phyloP scores from a whole-genome alignment of 2,888 invertebrate genomes.

The Drepana falcataria region DNA sequence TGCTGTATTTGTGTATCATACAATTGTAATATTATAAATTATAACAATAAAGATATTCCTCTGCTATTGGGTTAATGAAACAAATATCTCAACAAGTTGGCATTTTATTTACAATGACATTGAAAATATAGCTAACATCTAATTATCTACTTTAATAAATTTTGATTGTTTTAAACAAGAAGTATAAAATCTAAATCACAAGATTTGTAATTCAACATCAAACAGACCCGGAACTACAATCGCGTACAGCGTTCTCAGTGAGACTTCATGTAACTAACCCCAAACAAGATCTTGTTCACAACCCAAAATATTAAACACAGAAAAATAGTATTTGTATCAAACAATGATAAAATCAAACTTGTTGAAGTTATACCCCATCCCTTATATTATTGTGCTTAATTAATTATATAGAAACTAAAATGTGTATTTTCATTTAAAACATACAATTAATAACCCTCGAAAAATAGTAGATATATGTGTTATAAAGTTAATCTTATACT shows the following conservation, averaged over 20 bases:
- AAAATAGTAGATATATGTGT: conserved; percentile 71
- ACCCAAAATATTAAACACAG: conserved; percentile 32
- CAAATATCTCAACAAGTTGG: conserved; percentile 74
- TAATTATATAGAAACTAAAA: conserved; percentile 52
- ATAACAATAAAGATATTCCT: conserved; percentile 31
- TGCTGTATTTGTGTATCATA: conserved; percentile 15
- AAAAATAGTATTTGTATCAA: conserved; percentile 17
- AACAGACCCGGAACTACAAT: conserved; percentile 62
- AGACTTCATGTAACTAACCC: conserved; percentile 24
- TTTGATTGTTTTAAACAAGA: conserved; percentile 78
- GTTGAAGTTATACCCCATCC: conserved; percentile 58
- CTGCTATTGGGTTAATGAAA: conserved; percentile 42
- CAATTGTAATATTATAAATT: conserved; percentile 19
- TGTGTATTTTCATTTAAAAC: conserved; percentile 50
- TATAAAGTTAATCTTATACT: conserved; percentile 39
- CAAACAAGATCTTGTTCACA: conserved; percentile 36
- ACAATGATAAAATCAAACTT: conserved; percentile 39
- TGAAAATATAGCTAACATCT: conserved; percentile 79
- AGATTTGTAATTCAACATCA: conserved; percentile 66
- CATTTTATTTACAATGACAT: conserved; percentile 80
- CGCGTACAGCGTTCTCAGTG: conserved; percentile 36
- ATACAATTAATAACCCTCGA: conserved; percentile 67
- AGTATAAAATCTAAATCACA: conserved; percentile 80
- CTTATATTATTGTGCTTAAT: conserved; percentile 72
- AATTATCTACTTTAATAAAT: conserved; percentile 70